Base-by-base conservation (phyloP, 2,888 invertebrate genomes). In the Danaus chrysippus region DNA sequence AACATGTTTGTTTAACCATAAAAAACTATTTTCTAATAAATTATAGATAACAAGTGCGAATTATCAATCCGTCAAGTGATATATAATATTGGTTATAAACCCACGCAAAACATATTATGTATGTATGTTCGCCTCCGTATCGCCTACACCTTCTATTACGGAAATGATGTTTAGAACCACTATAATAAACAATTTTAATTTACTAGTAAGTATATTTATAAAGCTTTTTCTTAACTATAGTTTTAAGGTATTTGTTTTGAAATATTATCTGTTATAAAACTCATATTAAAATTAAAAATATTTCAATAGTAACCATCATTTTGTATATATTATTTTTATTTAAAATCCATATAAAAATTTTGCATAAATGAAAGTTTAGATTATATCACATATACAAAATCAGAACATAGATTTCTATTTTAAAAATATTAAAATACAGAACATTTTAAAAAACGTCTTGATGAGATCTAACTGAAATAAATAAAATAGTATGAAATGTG, bases 141-240 rank as follows among this genome's bases (percentile, higher is more conserved):
- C 80, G 75, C 87, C 86, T 78, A 87, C 86, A 68, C 59, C 54
- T 53, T 65, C 68, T 75, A 78, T 78, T 76, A 75, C 79, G 79
- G 77, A 77, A 76, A 64, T 76, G 73, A 78, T 76, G 74, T 74
- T 78, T 73, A 56, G 65, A 54, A 59, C 59, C 61, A 12, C 11
- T n/a, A 10, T 43, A n/a, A 5, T 5, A 34, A 34, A 34, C 23
- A 34, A 5, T n/a, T 5, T 34, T 34, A 34, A 0, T 34, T 6
- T 34, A 34, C 6, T 5, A 34, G 23, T 34, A 34, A 6, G 23
- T 34, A 5, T 5, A 5, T 34, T 5, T 34, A 34, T 34, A 34
- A 8, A 34, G 23, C 23, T 34, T 6, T 34, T 3, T 34, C 23
- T 34, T 34, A 34, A 34, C 23, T 34, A 34, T 34, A 34, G 23